phyloP scores from a whole-genome alignment of 2,888 invertebrate genomes.

The Poecilobothrus nobilitatus region DNA sequence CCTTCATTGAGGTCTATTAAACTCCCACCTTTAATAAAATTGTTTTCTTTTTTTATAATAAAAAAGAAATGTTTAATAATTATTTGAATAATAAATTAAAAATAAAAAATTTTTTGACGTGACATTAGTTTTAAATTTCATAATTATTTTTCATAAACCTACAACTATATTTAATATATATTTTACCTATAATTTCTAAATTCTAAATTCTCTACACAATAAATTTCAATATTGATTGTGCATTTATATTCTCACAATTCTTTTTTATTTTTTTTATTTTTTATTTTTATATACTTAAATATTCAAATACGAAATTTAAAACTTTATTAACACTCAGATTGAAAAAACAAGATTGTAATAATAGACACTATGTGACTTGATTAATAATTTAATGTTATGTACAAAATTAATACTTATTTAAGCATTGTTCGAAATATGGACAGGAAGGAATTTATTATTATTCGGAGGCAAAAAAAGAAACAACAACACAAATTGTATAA shows the following conservation, averaged over 20 bases:
- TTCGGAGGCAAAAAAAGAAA: too few relatives aligned
- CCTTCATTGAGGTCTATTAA: too few relatives aligned
- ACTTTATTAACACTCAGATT: slow-evolving; percentile 3
- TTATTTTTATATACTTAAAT: neutral
- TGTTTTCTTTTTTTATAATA: too few relatives aligned
- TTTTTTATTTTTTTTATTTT: neutral
- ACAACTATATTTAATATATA: too few relatives aligned
- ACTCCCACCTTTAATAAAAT: too few relatives aligned
- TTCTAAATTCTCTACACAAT: too few relatives aligned
- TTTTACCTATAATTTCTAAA: too few relatives aligned
- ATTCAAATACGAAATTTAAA: neutral
- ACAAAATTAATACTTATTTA: neutral
- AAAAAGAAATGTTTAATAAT: too few relatives aligned
- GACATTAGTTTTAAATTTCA: neutral
- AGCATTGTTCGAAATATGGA: neutral
- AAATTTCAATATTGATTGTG: neutral
- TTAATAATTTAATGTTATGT: neutral
- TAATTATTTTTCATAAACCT: neutral
- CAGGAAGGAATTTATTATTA: neutral
- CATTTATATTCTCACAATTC: too few relatives aligned
- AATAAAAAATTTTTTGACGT: neutral
- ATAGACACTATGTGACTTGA: neutral
- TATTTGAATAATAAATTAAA: too few relatives aligned
- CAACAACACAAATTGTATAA: too few relatives aligned
- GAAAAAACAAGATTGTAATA: neutral